Base-by-base conservation (phyloP, 2,888 invertebrate species). In the Andrena praecox region DNA sequence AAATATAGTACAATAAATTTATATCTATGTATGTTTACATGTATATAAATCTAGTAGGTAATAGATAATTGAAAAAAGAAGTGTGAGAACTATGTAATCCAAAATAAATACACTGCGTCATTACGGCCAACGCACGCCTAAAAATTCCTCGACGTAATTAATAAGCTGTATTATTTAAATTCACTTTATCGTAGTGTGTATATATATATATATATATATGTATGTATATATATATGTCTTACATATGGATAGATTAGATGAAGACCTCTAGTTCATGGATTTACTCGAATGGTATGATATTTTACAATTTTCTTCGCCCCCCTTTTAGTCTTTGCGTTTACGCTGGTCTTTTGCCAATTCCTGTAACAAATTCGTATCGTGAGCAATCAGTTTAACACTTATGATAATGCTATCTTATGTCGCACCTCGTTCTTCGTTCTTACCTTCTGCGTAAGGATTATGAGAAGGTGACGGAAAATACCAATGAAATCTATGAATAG, bases 401-500 rank as follows among this genome's bases (percentile, higher is more conserved):
- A 5, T 12, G 12, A 33, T 12, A 52, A 52, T 35, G 12, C 2
- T 35, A 16, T 42, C 42, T 16, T 5, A 16, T 16, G 0, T 3
- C 42, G 42, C 16, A 42, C 4, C 42, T 16, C 12, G 42, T 4
- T 42, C 16, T 1, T 27, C 10, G 0, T n/a, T 42, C 84, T 94
- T 95, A 97, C 98, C 96, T 98, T 98, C 94, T 98, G 97, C 80
- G 97, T 97, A 87, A 99, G 95, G 92, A 99, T 98, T 92, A 99
- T 96, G 83, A 99, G 95, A 90, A 99, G 95, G 91, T 98, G 97
- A 92, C 98, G 97, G 97, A 99, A 99, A 93, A 99, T 96, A 91
- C 98, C 97, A 94, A 99, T 96, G 93, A 99, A 97, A 94, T 99
- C 99, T 92, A 99, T 96, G 95, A 99, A 99, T 85, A 99, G 95